These are phyloP conservation scores for Cranoglanis bouderius DNA, from an alignment of 2,113 vertebrate genomes.

Conservation along the genomic window DNA sequence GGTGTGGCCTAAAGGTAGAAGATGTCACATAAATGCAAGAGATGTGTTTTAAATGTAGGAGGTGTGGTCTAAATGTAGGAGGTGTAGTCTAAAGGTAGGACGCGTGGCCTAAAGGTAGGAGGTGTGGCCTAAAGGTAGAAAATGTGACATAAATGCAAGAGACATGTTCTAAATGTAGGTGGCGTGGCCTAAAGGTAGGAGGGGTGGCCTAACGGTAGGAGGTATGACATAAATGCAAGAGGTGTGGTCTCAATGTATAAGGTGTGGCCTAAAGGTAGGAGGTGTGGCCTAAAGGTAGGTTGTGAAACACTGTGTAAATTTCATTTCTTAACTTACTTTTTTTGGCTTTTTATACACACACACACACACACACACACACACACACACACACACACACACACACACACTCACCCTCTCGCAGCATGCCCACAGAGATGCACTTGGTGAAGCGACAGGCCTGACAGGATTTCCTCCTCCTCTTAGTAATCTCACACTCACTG, in stretches of 20 bases:
- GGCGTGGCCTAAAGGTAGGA: neutral
- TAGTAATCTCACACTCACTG: constrained; percentile 77
- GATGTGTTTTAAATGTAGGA: too few relatives aligned
- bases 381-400: neutral
- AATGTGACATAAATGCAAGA: neutral
- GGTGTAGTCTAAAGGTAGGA: neutral
- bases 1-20: too few relatives aligned
- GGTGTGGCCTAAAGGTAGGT: neutral
- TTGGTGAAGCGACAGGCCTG: constrained; percentile 77
- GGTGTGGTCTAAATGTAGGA: neutral
- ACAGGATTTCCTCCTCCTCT: constrained; percentile 75
- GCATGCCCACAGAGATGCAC: constrained; percentile 74
- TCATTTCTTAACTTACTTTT: neutral
- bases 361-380: neutral
- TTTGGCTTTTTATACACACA: neutral
- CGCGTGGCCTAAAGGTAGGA: neutral
- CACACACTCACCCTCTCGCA: constrained; percentile 71
- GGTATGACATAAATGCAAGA: too few relatives aligned
- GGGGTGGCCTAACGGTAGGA: neutral
- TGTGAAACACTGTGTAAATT: neutral
- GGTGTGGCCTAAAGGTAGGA: neutral
- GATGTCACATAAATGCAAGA: too few relatives aligned
- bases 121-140: neutral
- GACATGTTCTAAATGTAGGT: neutral
- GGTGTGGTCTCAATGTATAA: too few relatives aligned